A percentile compares a stretch with the other conserved stretches of the same genome.
Evolutionary conservation across 64 coral and sea anemone genomes (phyloP).

Genomic region (Anthopleura sola): DNA sequence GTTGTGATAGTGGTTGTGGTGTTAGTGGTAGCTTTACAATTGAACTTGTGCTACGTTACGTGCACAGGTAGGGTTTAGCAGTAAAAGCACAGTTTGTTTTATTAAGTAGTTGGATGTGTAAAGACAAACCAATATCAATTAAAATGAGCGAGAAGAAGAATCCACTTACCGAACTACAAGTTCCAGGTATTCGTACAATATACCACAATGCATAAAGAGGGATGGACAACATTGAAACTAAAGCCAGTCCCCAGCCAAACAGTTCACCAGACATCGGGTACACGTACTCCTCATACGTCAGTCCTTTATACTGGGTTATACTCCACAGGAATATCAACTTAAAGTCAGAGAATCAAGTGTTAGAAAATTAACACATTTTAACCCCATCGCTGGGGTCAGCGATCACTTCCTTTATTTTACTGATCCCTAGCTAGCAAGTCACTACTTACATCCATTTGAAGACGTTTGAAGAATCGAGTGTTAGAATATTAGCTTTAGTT

Average conservation of each 20-base stretch:
- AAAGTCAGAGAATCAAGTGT: neutral
- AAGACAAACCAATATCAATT: neutral
- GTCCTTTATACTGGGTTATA: conserved; percentile 17
- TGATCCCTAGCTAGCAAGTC: no score
- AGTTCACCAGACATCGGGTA: conserved; percentile 43
- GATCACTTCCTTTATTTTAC: no score
- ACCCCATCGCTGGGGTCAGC: no score
- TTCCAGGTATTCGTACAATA: neutral
- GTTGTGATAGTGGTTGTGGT: no score
- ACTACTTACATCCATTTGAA: no score
- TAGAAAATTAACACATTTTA: neutral
- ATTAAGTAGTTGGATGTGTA: no score
- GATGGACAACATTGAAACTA: conserved; percentile 28
- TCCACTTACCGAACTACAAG: neutral
- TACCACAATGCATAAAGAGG: conserved; percentile 31
- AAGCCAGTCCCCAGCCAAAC: conserved; percentile 40
- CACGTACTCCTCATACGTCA: conserved; percentile 37
- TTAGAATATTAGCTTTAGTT: no score
- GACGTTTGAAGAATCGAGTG: no score
- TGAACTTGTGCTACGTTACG: no score
- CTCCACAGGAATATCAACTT: conserved; percentile 56
- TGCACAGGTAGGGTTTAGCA: no score
- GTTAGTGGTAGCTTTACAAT: no score
- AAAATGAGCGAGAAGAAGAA: neutral
- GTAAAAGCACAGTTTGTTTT: neutral